These are phyloP conservation scores for Xenopus borealis DNA, from an alignment of 2,113 vertebrate genomes.

Conservation along the genomic window DNA sequence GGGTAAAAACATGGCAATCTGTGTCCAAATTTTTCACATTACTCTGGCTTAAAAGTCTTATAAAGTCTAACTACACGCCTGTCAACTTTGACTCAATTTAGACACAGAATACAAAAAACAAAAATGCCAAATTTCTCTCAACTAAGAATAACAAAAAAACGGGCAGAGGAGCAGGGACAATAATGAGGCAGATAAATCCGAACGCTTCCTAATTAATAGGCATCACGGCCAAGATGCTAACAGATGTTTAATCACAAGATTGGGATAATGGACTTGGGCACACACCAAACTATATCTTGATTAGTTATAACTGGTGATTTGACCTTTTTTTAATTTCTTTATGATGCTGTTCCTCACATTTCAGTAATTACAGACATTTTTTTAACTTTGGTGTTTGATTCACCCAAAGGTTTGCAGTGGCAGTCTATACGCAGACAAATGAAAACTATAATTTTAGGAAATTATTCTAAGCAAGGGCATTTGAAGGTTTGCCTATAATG, in stretches of 20 bases:
- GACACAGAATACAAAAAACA: neutral
- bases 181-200: constrained; percentile 36
- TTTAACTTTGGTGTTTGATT: neutral
- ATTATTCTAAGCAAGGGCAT: no score
- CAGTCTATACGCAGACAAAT: no score
- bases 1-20: no score
- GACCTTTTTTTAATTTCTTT: constrained; percentile 29
- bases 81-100: neutral
- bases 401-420: neutral
- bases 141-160: neutral
- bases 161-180: constrained; percentile 2
- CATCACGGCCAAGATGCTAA: constrained; percentile 7
- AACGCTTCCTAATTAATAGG: constrained; percentile 40
- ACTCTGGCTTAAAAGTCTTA: no score
- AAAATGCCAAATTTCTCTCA: neutral
- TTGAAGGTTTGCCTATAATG: no score
- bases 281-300: constrained; percentile 26
- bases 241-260: constrained; percentile 43
- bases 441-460: no score
- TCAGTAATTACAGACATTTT: neutral
- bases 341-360: neutral
- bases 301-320: constrained; percentile 5
- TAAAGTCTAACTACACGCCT: no score
- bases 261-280: constrained; percentile 41
- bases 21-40: no score